Percentiles rank a stretch among this genome's conserved stretches.
phyloP scores from a whole-genome alignment of 2,888 invertebrate genomes.

The Amphipoea oculea region DNA sequence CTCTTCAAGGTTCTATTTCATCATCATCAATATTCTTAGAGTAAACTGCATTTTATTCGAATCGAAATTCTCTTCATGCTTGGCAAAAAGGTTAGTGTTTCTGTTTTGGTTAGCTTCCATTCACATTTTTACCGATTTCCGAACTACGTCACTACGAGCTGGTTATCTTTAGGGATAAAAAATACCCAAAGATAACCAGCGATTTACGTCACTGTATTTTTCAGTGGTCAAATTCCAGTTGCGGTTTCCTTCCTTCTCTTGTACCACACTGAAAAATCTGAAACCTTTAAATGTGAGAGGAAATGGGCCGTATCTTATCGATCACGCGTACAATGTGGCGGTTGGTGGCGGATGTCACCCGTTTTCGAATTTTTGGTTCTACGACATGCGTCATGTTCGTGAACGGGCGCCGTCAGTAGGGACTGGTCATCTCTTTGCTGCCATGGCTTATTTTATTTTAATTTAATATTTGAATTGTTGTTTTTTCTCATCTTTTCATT shows the following conservation, averaged over 20 bases:
- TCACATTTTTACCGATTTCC: neutral
- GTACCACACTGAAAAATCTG: neutral
- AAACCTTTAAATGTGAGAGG: neutral
- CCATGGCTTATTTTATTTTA: too few relatives aligned
- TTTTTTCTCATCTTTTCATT: too few relatives aligned
- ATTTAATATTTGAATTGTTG: too few relatives aligned
- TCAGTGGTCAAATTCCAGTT: neutral
- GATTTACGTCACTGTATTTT: slow-evolving; percentile 13
- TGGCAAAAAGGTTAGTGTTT: neutral
- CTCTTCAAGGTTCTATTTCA: neutral
- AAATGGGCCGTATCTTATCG: too few relatives aligned
- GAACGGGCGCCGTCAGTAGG: too few relatives aligned
- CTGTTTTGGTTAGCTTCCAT: neutral
- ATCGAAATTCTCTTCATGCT: too few relatives aligned
- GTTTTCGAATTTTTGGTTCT: neutral
- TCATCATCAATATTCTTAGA: neutral
- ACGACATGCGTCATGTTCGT: too few relatives aligned
- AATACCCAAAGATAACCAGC: slow-evolving; percentile 3
- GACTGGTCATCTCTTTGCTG: too few relatives aligned
- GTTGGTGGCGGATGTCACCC: neutral
- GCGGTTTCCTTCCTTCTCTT: neutral
- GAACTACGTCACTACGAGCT: neutral
- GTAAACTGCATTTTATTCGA: neutral
- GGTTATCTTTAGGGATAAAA: slow-evolving; percentile 2
- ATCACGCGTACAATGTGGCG: too few relatives aligned